These are phyloP conservation scores for Lemur catta DNA, from an alignment of 2,797 vertebrate species.

Conservation along the genomic window DNA sequence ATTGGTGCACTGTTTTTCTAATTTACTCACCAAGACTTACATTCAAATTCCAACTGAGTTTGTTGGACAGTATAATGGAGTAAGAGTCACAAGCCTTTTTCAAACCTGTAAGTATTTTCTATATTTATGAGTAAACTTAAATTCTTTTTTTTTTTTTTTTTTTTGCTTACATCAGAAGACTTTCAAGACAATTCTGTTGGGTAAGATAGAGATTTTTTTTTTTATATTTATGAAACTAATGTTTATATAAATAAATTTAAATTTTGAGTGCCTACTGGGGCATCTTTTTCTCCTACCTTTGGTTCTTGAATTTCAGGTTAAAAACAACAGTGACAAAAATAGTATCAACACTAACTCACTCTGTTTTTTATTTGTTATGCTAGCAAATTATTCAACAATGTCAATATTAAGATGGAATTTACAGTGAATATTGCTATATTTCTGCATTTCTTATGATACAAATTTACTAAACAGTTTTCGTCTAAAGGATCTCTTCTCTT, in stretches of 20 bases:
- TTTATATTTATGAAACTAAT: conserved; percentile 29
- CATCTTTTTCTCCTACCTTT: background rate
- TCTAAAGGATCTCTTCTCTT: conserved; percentile 38
- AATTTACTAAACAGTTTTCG: conserved; percentile 66
- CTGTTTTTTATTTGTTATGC: background rate
- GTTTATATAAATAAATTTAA: conserved; percentile 35
- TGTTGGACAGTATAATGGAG: background rate
- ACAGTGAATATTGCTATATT: conserved; percentile 2
- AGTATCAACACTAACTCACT: background rate
- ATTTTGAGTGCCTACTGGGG: background rate
- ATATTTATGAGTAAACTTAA: background rate
- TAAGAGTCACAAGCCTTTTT: background rate
- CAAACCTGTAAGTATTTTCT: background rate
- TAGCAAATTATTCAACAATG: conserved; percentile 7
- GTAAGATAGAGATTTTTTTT: conserved; percentile 14
- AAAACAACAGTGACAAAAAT: background rate
- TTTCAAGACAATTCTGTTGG: conserved; percentile 29
- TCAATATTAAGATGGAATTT: conserved; percentile 37
- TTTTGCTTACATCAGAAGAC: background rate
- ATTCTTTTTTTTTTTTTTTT: background rate
- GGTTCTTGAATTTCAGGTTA: background rate
- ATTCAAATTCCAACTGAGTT: background rate
- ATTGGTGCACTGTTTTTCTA: background rate
- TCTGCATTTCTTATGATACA: conserved; percentile 37
- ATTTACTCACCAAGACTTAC: conserved; percentile 23